Base-by-base conservation (phyloP, 2,888 invertebrate species). In the Drosophila rubida region DNA sequence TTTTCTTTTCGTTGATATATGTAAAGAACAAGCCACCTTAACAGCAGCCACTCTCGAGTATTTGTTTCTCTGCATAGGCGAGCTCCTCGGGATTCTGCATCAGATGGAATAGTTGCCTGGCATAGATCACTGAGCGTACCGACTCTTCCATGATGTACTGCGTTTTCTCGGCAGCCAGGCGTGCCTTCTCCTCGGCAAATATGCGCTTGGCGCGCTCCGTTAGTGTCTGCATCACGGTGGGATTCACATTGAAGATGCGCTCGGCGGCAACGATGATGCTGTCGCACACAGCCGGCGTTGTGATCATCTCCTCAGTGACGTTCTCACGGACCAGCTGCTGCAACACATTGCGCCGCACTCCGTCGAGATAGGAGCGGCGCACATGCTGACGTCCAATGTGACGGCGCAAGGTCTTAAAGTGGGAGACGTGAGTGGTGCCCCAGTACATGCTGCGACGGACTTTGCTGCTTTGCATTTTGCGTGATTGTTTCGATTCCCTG, bases 61-160 rank as follows among this genome's bases (percentile, higher is more conserved):
- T 62, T 27, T 69, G 48, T 0, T 69, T 60, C 49, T 35, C 67
- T 46, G 7, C 35, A 14, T 14, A 37, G 14, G 35, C 35, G 14
- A 37, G 35, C 39, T 35, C 67, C 48, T 79, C 75, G 23, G 78
- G 78, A 25, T 78, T 69, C 41, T 78, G 72, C n/a, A 84, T 62
- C 0, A 90, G 63, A 5, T 78, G 75, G 19, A 78, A 75, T 16
- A 90, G 59, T 13, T 82, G 61, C 57, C 88, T 87, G 71, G 90
- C 74, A 51, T 90, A 90, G 51, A 72, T 73, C 4, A 85, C 64
- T 3, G 88, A 88, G 11, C 90, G 81, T 25, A 90, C 73, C 0
- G 89, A 83, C 25, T 87, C 81, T 58, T 89, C 88, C 8, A 87
- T 27, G 27, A 88, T 75, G 3, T 71, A 58, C 23, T 79, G 60